phyloP scores from a whole-genome alignment of 2,888 invertebrate species.

The Megamerina dolium region DNA sequence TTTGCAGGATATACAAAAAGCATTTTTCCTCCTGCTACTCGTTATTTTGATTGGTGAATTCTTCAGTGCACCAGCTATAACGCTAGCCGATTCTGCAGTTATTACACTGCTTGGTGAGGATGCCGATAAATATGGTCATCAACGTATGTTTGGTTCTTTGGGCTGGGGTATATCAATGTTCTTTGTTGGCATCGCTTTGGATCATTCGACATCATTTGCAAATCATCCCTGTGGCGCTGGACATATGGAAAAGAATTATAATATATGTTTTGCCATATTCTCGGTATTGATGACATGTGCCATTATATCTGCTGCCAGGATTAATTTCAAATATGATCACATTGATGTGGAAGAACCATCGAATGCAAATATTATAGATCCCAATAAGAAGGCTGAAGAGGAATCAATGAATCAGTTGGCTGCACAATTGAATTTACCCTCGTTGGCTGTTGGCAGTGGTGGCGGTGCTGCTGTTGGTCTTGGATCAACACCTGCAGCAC shows the following conservation, averaged over 20 bases:
- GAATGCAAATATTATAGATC: conserved; percentile 27
- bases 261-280: conserved; percentile 97
- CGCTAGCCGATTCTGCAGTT: conserved; percentile 87
- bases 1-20: conserved; percentile 78
- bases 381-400: conserved; percentile 61
- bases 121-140: conserved; percentile 87
- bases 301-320: conserved; percentile 80
- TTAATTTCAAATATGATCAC: conserved; percentile 59
- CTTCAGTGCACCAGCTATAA: conserved; percentile 93
- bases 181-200: conserved; percentile 85
- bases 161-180: conserved; percentile 99
- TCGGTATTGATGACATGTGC: conserved; percentile 95
- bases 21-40: conserved; percentile 88
- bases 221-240: conserved; percentile 87
- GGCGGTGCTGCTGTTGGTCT: conserved; percentile 28
- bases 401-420: conserved; percentile 78
- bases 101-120: conserved; percentile 85
- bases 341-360: conserved; percentile 49
- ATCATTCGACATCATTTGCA: conserved; percentile 94
- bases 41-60: conserved; percentile 95
- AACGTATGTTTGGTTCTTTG: conserved; percentile 95
- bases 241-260: conserved; percentile 93
- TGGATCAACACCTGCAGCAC: conserved; percentile 43
- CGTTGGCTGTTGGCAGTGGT: conserved; percentile 55
- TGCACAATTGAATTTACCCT: conserved; percentile 74